Conservation (phyloP, 2,888 invertebrate species). For the Tinea pellionella region DNA sequence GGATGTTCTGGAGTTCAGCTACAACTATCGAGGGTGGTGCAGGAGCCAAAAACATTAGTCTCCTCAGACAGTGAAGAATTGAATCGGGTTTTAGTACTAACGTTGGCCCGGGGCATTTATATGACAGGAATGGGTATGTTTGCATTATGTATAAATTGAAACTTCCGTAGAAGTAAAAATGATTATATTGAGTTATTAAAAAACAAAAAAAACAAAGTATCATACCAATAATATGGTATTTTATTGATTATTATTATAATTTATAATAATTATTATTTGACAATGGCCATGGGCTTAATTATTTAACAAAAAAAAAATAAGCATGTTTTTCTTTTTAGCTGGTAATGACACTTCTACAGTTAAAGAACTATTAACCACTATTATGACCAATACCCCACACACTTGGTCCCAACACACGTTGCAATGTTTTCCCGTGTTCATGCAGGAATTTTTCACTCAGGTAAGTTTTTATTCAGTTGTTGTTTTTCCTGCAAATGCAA, state of each 20-base stretch:
- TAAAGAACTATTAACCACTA: conserved; percentile 87
- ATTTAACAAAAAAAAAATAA: too few species aligned
- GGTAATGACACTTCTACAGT: conserved; percentile 82
- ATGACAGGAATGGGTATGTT: conserved; percentile 82
- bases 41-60: conserved; percentile 90
- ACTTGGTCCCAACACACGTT: conserved; percentile 95
- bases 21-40: conserved; percentile 90
- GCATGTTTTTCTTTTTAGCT: conserved; percentile 20
- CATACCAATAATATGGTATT: too few species aligned
- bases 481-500: too few species aligned
- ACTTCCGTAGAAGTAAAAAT: too few species aligned
- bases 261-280: too few species aligned
- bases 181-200: too few species aligned
- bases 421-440: conserved; percentile 89
- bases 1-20: conserved; percentile 96
- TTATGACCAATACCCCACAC: conserved; percentile 95
- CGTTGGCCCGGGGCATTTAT: conserved; percentile 92
- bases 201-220: too few species aligned
- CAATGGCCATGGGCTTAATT: too few species aligned
- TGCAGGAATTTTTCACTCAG: conserved; percentile 90
- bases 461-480: conserved; percentile 30
- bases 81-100: conserved; percentile 92
- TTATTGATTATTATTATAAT: too few species aligned
- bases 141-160: too few species aligned
- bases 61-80: conserved; percentile 96